phyloP scores from a whole-genome alignment of 2,113 vertebrate species.

The Stictonetta naevosa region DNA sequence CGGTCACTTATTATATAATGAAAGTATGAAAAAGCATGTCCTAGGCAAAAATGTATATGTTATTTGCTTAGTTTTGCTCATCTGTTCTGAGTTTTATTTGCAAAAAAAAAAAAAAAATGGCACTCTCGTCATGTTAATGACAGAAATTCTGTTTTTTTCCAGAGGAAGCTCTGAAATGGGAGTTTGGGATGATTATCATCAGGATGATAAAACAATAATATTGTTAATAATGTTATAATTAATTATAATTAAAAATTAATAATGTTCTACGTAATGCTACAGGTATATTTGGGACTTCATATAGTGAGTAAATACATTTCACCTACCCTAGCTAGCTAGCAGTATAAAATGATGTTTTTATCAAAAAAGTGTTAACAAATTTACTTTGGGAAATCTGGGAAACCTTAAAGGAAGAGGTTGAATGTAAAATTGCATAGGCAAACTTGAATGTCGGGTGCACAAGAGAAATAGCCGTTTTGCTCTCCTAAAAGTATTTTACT shows the following conservation, averaged over 20 bases:
- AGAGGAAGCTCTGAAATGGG: background rate
- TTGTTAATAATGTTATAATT: too few species aligned
- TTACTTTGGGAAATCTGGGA: background rate
- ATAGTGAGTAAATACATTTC: background rate
- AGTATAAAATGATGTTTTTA: background rate
- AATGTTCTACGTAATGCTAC: background rate
- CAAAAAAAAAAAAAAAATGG: too few species aligned
- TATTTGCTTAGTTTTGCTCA: background rate
- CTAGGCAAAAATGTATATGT: background rate
- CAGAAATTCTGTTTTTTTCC: background rate
- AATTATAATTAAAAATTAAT: background rate
- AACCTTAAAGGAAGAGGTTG: background rate
- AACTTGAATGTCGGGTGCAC: background rate
- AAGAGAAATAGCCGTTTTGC: background rate
- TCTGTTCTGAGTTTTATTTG: background rate
- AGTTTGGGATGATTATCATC: background rate
- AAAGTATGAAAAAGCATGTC: background rate
- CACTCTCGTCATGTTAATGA: background rate
- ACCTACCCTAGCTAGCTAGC: background rate
- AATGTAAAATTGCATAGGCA: background rate
- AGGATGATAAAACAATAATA: background rate
- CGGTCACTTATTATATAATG: background rate
- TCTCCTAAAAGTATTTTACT: background rate
- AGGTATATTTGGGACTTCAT: background rate
- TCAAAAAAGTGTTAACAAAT: accelerated